Percentiles rank a stretch among this genome's conserved stretches.
These are phyloP conservation scores for Apodemia duryi DNA, from an alignment of 2,888 invertebrate genomes.

Conservation along the genomic window DNA sequence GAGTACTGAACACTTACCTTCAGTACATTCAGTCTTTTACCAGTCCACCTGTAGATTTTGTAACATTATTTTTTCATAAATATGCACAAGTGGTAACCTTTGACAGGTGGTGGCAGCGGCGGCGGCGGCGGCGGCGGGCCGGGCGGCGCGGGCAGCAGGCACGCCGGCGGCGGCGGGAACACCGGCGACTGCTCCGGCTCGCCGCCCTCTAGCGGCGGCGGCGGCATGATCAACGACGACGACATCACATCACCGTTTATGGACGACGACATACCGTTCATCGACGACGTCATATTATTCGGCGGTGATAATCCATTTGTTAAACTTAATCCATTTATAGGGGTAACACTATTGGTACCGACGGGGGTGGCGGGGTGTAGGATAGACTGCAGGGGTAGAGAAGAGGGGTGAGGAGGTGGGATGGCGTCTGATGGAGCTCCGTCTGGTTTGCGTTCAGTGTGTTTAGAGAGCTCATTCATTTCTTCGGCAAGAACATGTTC, in stretches of 20 bases:
- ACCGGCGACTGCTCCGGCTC: constrained; percentile 12
- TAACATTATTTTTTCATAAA: background rate
- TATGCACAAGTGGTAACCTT: constrained; percentile 43
- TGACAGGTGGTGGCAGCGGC: constrained; percentile 37
- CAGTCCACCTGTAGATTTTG: too few relatives aligned
- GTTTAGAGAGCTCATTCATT: constrained; percentile 63
- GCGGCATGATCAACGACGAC: constrained; percentile 42
- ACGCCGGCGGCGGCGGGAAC: constrained; percentile 72
- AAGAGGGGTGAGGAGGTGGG: constrained; percentile 54
- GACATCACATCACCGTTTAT: constrained; percentile 28
- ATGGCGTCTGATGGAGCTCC: constrained; percentile 67
- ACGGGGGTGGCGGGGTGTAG: constrained; percentile 44
- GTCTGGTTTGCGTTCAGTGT: constrained; percentile 65
- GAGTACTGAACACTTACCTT: too few relatives aligned
- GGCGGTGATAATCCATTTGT: constrained; percentile 37
- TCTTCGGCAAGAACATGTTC: constrained; percentile 68
- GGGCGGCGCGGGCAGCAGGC: constrained; percentile 86
- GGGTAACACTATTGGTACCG: constrained; percentile 37
- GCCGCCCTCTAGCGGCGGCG: constrained; percentile 44
- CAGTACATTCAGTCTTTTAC: too few relatives aligned
- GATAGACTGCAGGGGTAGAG: constrained; percentile 52
- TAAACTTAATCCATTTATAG: constrained; percentile 32
- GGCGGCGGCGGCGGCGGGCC: constrained; percentile 84
- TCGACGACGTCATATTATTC: constrained; percentile 41
- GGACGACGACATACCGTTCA: constrained; percentile 36